phyloP scores from a whole-genome alignment of 2,113 vertebrate species.

The Indicator maculatus region DNA sequence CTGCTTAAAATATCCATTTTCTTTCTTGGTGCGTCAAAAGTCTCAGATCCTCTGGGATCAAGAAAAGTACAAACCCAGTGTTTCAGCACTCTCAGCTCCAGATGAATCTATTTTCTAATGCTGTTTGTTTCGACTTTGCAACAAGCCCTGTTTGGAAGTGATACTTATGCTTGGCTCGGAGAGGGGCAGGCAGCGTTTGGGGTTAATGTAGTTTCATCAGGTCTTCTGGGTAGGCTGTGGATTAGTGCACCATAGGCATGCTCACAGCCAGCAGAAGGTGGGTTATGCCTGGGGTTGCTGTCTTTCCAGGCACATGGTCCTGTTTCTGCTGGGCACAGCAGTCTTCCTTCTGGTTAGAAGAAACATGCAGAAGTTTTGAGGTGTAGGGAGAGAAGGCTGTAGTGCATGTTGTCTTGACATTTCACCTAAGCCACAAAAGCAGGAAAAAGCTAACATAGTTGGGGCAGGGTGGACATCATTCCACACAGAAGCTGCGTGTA shows the following conservation, averaged over 20 bases:
- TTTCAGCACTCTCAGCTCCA: not conserved
- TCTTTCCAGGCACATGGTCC: not conserved
- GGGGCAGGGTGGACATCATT: not conserved
- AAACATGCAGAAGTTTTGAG: not conserved
- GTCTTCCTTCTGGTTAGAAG: not conserved
- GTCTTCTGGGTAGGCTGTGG: not conserved
- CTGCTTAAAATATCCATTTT: conserved; percentile 4
- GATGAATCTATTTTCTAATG: not conserved
- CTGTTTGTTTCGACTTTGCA: not conserved
- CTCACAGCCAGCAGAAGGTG: not conserved
- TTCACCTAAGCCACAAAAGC: not conserved
- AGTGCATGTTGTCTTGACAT: rapidly evolving
- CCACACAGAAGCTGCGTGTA: not conserved
- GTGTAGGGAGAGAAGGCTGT: not conserved
- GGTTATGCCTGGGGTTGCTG: not conserved
- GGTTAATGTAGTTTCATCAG: not conserved
- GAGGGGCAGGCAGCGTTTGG: not conserved
- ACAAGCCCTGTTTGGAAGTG: not conserved
- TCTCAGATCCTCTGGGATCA: not conserved
- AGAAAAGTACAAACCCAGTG: not conserved
- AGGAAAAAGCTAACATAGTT: not conserved
- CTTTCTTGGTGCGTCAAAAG: conserved; percentile 8
- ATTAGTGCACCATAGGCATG: not conserved
- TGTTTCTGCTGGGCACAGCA: not conserved
- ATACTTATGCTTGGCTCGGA: not conserved